Percentiles rank a stretch among this genome's conserved stretches.
phyloP scores from a whole-genome alignment of 2,888 invertebrate genomes.

The Pyralis farinalis region DNA sequence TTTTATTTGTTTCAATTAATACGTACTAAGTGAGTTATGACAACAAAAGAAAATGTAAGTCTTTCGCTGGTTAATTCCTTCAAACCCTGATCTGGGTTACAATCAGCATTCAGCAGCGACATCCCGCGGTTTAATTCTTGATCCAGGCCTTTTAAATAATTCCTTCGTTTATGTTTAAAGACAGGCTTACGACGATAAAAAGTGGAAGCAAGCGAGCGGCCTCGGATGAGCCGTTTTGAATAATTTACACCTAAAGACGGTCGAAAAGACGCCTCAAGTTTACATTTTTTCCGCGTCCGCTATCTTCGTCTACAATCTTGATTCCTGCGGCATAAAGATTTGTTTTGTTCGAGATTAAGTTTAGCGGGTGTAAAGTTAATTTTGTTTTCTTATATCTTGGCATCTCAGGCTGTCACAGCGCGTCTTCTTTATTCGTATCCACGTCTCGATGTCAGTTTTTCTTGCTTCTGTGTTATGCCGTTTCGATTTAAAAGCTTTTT shows the following conservation, averaged over 20 bases:
- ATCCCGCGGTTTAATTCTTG: conserved; percentile 50
- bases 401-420: conserved; percentile 53
- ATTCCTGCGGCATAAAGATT: conserved; percentile 19
- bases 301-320: conserved; percentile 21
- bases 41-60: no score
- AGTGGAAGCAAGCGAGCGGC: conserved; percentile 53
- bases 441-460: conserved; percentile 57
- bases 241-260: conserved; percentile 74
- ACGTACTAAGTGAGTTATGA: no score
- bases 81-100: conserved; percentile 21
- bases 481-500: conserved; percentile 50
- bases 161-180: conserved; percentile 62
- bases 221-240: conserved; percentile 66
- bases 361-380: conserved; percentile 18
- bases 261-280: conserved; percentile 45
- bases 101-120: conserved; percentile 48
- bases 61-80: conserved; percentile 23
- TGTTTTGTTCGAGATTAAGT: conserved; percentile 14
- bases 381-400: conserved; percentile 43
- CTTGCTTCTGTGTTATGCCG: conserved; percentile 42
- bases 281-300: conserved; percentile 21
- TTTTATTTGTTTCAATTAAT: no score
- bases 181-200: conserved; percentile 61
- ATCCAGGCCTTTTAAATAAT: conserved; percentile 57
- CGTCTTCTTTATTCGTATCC: conserved; percentile 55